phyloP scores from a whole-genome alignment of 2,113 vertebrate genomes.

The Mus spicilegus region DNA sequence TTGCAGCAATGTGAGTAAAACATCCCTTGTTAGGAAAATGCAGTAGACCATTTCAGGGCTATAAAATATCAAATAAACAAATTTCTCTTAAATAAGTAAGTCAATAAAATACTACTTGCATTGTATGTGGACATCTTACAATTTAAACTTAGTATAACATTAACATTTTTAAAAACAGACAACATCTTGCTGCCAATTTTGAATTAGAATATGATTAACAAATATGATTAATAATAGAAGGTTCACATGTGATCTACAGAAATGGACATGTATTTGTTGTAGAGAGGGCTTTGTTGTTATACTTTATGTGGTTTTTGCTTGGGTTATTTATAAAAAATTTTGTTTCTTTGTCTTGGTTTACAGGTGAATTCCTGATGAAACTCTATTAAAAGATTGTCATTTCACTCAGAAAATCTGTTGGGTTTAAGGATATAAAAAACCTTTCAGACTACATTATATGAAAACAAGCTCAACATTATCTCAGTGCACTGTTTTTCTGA shows the following conservation, averaged over 20 bases:
- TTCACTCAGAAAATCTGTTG: background rate
- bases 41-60: background rate
- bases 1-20: too few species aligned
- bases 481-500: background rate
- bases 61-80: background rate
- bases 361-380: background rate
- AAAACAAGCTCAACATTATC: background rate
- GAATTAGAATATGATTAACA: background rate
- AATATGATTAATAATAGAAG: background rate
- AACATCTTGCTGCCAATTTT: background rate
- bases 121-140: too few species aligned
- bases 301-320: background rate
- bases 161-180: background rate
- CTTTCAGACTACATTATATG: background rate
- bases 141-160: too few species aligned
- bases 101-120: background rate
- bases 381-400: background rate
- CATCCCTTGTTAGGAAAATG: background rate
- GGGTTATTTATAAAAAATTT: background rate
- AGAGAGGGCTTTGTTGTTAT: background rate
- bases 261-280: background rate
- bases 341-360: background rate
- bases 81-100: background rate
- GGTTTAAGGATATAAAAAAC: background rate
- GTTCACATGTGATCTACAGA: too few species aligned